These are phyloP conservation scores for Cyclura pinguis DNA, from an alignment of 2,797 vertebrate species.

Conservation along the genomic window DNA sequence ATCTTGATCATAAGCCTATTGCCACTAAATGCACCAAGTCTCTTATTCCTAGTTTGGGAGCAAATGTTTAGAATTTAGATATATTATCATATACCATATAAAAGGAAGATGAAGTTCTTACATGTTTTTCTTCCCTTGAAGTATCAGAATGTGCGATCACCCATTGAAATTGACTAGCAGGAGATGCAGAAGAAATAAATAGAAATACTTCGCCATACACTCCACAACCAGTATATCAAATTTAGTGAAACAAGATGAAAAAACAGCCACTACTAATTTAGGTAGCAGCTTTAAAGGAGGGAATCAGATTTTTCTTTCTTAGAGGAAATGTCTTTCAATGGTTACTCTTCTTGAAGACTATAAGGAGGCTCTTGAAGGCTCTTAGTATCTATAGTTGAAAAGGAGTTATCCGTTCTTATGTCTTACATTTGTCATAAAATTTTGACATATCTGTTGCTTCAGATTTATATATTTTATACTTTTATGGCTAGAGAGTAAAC, in stretches of 20 bases:
- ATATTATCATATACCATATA: background rate
- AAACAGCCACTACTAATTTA: too few relatives aligned
- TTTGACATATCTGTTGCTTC: background rate
- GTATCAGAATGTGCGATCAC: background rate
- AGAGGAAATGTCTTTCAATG: background rate
- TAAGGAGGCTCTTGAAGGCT: background rate
- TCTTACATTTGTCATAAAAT: background rate
- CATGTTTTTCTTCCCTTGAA: background rate
- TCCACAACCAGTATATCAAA: too few relatives aligned
- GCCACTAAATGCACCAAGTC: too few relatives aligned
- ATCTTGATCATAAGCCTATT: background rate
- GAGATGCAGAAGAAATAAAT: background rate
- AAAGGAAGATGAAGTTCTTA: background rate
- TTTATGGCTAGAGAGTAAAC: too few relatives aligned
- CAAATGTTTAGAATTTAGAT: background rate
- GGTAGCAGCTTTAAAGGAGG: background rate
- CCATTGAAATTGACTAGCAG: background rate
- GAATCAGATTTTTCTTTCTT: background rate
- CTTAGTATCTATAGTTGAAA: background rate
- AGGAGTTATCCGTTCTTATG: background rate
- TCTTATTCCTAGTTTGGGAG: background rate
- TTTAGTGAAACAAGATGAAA: too few relatives aligned
- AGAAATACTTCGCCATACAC: too few relatives aligned
- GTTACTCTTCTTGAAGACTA: too few relatives aligned
- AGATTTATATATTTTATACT: background rate